Base-by-base conservation (phyloP, 2,797 vertebrate species). In the Halcyon smyrnensis region DNA sequence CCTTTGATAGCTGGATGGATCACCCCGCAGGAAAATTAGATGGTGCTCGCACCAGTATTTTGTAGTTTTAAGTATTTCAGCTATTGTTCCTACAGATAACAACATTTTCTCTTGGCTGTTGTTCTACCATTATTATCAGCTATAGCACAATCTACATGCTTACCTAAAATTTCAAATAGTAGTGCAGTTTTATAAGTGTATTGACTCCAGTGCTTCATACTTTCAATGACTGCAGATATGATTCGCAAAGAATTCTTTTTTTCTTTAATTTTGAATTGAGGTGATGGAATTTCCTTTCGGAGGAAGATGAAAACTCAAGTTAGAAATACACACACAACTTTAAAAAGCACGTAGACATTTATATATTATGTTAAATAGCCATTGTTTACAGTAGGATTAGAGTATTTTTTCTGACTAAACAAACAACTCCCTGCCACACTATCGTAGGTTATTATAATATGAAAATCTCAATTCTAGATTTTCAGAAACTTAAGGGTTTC, bases 151-250 rank as follows among this genome's bases (percentile, higher is more conserved):
- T 12, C 54, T 63, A 41, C 16, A 48, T 76, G 88, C 96, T 78
- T 97, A 99, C 99, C 99, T 96, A 99, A 98, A 95, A 99, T 97
- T 98, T 99, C 99, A 98, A 99, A 99, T 34, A 99, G 93, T 77
- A 98, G 97, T 2, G 98, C 80, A 57, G 98, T 96, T 98, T 97
- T 99, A 91, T 98, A 97, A 89, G 98, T 93, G 70, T 98, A 99
- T 93, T 99, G 98, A 96, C 98, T 98, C 99, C 99, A 99, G 97
- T 99, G 98, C 97, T 97, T 99, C 99, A 99, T 98, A 77, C 99
- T 99, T 89, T 98, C 98, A 91, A 99, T 99, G 89, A 99, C 98
- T 84, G 98, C 98, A 82, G 99, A 99, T 96, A 99, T 81, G 95
- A 99, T 98, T 95, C 99, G 98, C 94, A 99, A 97, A 62, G 99